A percentile compares a stretch with the other conserved stretches of the same genome.
phyloP scores from a whole-genome alignment of 2,113 vertebrate genomes.

The Myiopsitta monachus region DNA sequence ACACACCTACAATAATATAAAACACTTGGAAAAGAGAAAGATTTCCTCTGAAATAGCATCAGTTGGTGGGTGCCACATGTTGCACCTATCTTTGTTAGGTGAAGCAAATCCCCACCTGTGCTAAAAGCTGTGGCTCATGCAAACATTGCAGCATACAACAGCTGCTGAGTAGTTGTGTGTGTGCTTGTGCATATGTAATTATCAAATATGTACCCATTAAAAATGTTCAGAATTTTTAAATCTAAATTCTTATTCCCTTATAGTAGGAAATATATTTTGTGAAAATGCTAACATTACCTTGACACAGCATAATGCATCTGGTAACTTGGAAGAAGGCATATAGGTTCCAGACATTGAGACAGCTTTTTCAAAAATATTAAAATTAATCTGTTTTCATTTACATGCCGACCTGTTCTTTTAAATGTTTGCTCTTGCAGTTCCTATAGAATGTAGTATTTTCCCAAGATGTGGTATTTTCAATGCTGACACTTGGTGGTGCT shows the following conservation, averaged over 20 bases:
- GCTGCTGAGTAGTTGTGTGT: background rate
- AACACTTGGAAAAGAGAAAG: background rate
- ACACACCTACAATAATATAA: background rate
- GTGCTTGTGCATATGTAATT: background rate
- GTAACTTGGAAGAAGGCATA: background rate
- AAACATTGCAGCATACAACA: fast-evolving
- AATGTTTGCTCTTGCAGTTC: background rate
- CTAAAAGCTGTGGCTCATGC: background rate
- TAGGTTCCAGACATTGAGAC: background rate
- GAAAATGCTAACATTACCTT: background rate
- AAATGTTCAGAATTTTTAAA: background rate
- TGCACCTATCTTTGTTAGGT: background rate
- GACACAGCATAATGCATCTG: background rate
- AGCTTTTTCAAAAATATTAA: background rate
- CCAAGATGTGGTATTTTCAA: background rate
- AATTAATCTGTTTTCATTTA: background rate
- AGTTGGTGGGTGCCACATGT: background rate
- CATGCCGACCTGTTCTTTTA: background rate
- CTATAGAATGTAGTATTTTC: background rate
- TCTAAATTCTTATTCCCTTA: background rate
- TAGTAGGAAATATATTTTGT: background rate
- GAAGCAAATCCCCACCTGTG: background rate
- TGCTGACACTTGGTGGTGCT: slow-evolving; percentile 75
- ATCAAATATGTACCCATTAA: background rate
- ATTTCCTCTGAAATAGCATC: background rate